A percentile compares a stretch with the other conserved stretches of the same genome.
These are phyloP conservation scores for Conus betulinus DNA, from an alignment of 1,140 invertebrate species.

Conservation along the genomic window DNA sequence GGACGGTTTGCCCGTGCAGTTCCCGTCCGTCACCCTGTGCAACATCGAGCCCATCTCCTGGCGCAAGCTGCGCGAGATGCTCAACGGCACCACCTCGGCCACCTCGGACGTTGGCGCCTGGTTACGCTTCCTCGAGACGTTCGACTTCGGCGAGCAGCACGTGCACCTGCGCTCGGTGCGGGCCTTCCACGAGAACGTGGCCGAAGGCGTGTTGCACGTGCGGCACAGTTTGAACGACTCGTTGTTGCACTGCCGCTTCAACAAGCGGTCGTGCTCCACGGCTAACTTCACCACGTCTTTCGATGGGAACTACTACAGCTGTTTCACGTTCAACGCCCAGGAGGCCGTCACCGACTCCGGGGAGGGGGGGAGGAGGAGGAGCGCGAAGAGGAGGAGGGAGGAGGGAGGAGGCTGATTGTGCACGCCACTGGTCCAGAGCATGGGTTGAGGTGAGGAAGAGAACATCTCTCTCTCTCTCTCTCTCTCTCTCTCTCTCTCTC, in stretches of 20 bases:
- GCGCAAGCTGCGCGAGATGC: conserved; percentile 51
- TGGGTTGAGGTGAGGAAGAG: conserved; percentile 49
- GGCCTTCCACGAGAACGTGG: conserved; percentile 68
- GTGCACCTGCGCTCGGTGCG: conserved; percentile 60
- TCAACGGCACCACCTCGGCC: conserved; percentile 14
- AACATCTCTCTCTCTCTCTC: too few relatives aligned
- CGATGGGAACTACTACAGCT: conserved; percentile 71
- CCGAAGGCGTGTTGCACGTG: conserved; percentile 54
- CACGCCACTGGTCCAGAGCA: conserved; percentile 70
- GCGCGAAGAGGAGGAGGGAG: not conserved
- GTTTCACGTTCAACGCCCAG: conserved; percentile 66
- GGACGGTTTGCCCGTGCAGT: conserved; percentile 69
- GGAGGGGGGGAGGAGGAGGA: not conserved
- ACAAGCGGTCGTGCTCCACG: conserved; percentile 58
- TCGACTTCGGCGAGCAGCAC: conserved; percentile 46
- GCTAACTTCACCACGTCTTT: conserved; percentile 64
- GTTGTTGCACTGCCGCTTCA: conserved; percentile 67
- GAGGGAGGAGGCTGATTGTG: conserved; percentile 54
- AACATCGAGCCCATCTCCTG: conserved; percentile 70
- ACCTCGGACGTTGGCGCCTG: not conserved
- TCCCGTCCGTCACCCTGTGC: conserved; percentile 68
- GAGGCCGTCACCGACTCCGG: not conserved
- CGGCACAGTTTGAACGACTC: conserved; percentile 63
- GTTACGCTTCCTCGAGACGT: conserved; percentile 58
- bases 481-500: too few relatives aligned